Conservation (phyloP, 1,140 invertebrate genomes). For the Portunus trituberculatus region DNA sequence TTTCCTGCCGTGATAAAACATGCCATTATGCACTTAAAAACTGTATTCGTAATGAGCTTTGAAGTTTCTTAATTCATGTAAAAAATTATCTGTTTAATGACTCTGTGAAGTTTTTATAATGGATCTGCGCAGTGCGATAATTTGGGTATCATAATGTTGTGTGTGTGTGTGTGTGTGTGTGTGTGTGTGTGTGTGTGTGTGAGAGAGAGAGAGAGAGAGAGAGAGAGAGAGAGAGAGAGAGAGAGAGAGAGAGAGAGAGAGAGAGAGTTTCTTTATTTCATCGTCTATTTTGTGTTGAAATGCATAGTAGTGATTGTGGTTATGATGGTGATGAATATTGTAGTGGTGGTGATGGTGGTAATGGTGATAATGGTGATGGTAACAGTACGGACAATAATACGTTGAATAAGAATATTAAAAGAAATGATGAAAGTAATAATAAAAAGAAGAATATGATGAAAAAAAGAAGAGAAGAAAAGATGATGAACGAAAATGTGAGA, state of each 20-base stretch:
- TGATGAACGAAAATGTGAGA: no score
- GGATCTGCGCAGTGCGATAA: conserved; percentile 10
- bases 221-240: not conserved
- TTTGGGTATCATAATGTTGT: conserved; percentile 14
- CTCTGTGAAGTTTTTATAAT: conserved; percentile 23
- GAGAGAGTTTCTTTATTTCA: no score
- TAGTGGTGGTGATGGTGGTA: no score
- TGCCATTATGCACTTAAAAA: conserved; percentile 23
- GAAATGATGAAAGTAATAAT: no score
- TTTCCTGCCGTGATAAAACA: conserved; percentile 6
- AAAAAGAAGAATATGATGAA: no score
- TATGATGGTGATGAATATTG: no score
- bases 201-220: not conserved
- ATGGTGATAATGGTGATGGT: no score
- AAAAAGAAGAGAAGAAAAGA: no score
- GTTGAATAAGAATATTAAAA: no score
- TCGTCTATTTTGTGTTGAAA: no score
- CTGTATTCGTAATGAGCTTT: conserved; percentile 22
- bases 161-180: not conserved
- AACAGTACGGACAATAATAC: no score
- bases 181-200: conserved; percentile 8
- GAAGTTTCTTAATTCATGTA: conserved; percentile 13
- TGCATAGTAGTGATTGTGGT: not conserved
- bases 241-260: no score
- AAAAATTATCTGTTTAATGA: conserved; percentile 24